Evolutionary conservation across 2,888 invertebrate species (phyloP).

Genomic region (Microplitis manilae): DNA sequence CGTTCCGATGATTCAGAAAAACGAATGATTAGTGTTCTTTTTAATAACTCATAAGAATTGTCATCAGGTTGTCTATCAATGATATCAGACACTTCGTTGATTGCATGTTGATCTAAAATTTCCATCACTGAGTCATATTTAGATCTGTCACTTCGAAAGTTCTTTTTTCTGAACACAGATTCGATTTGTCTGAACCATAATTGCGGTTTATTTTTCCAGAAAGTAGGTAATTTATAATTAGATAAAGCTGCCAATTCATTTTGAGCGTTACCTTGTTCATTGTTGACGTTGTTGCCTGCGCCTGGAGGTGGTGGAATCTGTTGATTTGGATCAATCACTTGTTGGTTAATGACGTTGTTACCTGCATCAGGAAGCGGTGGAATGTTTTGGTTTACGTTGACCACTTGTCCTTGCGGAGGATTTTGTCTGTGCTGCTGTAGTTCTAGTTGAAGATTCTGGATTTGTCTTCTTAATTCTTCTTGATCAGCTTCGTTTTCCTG

Average conservation of each 20-base stretch:
- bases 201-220: slow-evolving; percentile 45
- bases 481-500: no score
- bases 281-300: background rate
- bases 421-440: no score
- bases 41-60: slow-evolving; percentile 41
- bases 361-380: no score
- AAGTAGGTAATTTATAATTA: slow-evolving; percentile 42
- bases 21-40: slow-evolving; percentile 39
- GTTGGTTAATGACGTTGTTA: background rate
- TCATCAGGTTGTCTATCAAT: slow-evolving; percentile 30
- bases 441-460: no score
- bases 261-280: background rate
- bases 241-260: slow-evolving; percentile 8
- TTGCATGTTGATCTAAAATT: slow-evolving; percentile 34
- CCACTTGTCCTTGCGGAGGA: no score
- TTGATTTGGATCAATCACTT: no score
- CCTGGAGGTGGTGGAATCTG: no score
- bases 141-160: slow-evolving; percentile 34
- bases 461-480: no score
- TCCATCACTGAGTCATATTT: slow-evolving; percentile 43
- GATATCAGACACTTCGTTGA: slow-evolving; percentile 44
- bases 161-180: slow-evolving; percentile 40
- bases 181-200: slow-evolving; percentile 50
- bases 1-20: slow-evolving; percentile 43
- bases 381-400: no score